These are phyloP conservation scores for Tryphoninae sp. DNA, from an alignment of 2,888 invertebrate genomes.

Conservation along the genomic window DNA sequence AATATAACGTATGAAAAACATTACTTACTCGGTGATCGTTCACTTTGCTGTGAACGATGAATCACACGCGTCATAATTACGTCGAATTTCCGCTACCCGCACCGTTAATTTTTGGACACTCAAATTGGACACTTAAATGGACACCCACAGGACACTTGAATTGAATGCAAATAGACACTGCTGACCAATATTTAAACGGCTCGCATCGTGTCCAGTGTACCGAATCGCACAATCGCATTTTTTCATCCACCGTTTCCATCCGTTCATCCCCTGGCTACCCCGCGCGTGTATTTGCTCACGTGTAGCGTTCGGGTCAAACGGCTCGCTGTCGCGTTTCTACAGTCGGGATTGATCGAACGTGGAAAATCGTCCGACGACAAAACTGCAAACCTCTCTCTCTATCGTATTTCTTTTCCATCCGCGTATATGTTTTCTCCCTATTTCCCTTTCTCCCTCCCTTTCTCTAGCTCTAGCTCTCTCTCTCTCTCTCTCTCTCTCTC, in stretches of 20 bases:
- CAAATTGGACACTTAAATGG: slow-evolving; percentile 3
- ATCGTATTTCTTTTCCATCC: slow-evolving; percentile 3
- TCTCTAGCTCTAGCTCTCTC: neutral
- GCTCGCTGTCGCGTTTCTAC: slow-evolving; percentile 54
- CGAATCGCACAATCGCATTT: slow-evolving; percentile 43
- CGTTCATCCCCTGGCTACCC: neutral
- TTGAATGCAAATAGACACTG: slow-evolving; percentile 62
- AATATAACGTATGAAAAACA: neutral
- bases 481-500: no score
- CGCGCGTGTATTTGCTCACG: slow-evolving; percentile 53
- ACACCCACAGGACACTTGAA: slow-evolving; percentile 50
- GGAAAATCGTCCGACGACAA: slow-evolving; percentile 61
- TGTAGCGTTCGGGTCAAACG: slow-evolving; percentile 25
- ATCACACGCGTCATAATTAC: neutral
- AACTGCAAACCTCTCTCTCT: slow-evolving; percentile 1
- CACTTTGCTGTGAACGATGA: neutral
- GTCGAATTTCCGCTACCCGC: neutral
- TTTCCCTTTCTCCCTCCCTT: no score
- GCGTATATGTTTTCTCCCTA: neutral
- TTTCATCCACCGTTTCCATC: slow-evolving; percentile 32
- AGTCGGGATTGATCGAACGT: slow-evolving; percentile 71
- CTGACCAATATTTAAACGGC: slow-evolving; percentile 63
- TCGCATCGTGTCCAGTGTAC: slow-evolving; percentile 56
- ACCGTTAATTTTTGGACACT: neutral
- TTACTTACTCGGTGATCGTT: neutral